Base-by-base conservation (phyloP, 2,113 vertebrate species). In the Salvelinus alpinus region DNA sequence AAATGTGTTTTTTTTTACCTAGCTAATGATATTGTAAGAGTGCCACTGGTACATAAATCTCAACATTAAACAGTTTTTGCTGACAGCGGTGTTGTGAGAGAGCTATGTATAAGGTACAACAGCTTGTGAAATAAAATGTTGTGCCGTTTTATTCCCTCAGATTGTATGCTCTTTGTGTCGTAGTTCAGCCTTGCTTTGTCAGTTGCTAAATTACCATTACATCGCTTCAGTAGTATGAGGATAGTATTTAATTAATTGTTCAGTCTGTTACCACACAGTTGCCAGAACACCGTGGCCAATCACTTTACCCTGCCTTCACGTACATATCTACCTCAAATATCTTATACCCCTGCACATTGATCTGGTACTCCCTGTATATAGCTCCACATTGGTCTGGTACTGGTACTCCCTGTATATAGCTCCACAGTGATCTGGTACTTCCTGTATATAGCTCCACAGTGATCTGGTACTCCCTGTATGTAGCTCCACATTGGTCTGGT, bases 101-200 rank as follows among this genome's bases (percentile, higher is more conserved):
- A 79, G 24, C 64, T 57, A 74, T 85, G 77, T 77, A 80, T 5
- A 59, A 80, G 66, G 22, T 82, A 73, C 78, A 64, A 72, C 51
- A 25, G 51, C 27, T 60, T 72, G 71, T 29, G 18, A 60, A 76
- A 84, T 78, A 38, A 88, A 88, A 47, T 44, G 6, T 74, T 31
- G 79, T 83, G 79, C 77, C 78, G 76, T 87, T 85, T 72, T 62
- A 84, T 25, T 0, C 27, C 44, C 29, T 68, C 65, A 31, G 13
- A 4, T 18, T 68, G 64, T 14, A 18, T 67, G 13, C 13, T 51
- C 48, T 51, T 68, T 20, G 27, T 18, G 13, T 29, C 1, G 25
- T 34, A 16, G 14, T 7, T 29, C 18, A n/a, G 12, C 12, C 14
- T 60, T 60, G 59, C n/a, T 60, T 60, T 20, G 51, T 57, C 51